Evolutionary conservation across 2,797 vertebrate genomes (phyloP).

Genomic region (Crenuchus spilurus): DNA sequence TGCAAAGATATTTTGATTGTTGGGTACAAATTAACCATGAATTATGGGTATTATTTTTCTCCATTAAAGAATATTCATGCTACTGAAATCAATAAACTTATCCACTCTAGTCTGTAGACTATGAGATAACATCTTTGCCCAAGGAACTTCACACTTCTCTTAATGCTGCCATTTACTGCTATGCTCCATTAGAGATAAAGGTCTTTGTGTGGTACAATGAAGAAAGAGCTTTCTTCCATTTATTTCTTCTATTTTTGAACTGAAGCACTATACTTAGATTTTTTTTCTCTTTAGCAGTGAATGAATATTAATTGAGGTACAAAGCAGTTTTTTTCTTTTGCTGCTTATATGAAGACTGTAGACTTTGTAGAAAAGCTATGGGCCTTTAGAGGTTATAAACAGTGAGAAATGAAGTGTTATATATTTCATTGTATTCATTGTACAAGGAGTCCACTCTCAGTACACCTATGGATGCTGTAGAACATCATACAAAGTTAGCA

Average conservation of each 20-base stretch:
- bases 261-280: neutral
- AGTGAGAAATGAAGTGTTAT: too few relatives aligned
- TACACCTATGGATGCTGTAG: too few relatives aligned
- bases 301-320: neutral
- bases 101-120: neutral
- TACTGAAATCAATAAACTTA: neutral
- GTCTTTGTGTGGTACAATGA: neutral
- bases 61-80: conserved; percentile 1
- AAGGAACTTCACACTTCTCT: neutral
- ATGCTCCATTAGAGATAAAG: neutral
- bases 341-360: too few relatives aligned
- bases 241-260: neutral
- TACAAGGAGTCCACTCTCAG: too few relatives aligned
- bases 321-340: too few relatives aligned
- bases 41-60: neutral
- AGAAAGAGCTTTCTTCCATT: neutral
- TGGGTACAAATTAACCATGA: neutral
- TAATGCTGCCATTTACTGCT: neutral
- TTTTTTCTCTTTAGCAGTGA: neutral
- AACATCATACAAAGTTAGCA: too few relatives aligned
- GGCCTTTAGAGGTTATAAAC: too few relatives aligned
- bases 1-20: neutral
- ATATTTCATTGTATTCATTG: too few relatives aligned
- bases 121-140: neutral
- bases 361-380: too few relatives aligned